Evolutionary conservation across 2,888 invertebrate genomes (phyloP).

Genomic region (Morinoia aosen): DNA sequence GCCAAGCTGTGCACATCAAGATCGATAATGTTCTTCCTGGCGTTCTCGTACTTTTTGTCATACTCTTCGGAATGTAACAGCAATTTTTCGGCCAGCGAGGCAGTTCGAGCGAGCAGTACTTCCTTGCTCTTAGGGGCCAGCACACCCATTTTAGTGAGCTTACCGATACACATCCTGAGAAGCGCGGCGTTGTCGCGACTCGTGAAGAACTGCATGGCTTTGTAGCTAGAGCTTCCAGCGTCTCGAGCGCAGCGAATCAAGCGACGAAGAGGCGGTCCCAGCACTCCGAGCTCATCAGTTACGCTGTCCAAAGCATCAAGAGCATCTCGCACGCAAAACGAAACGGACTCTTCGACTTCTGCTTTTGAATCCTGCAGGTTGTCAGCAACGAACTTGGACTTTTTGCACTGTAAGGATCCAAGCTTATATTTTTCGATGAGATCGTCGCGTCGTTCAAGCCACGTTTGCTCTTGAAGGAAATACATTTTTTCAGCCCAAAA

Average conservation of each 20-base stretch:
- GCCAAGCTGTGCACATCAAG: background rate
- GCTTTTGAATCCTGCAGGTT: background rate
- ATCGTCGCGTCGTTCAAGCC: background rate
- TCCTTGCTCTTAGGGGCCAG: conserved; percentile 15
- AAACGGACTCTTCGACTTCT: background rate
- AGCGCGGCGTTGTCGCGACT: conserved; percentile 5
- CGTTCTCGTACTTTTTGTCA: conserved; percentile 1
- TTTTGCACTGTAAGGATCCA: background rate
- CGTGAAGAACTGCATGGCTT: conserved; percentile 1
- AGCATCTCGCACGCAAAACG: background rate
- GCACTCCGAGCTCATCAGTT: conserved; percentile 28
- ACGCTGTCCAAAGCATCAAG: conserved; percentile 13
- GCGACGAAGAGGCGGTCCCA: background rate
- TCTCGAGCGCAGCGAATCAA: background rate
- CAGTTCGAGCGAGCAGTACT: background rate
- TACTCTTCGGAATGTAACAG: background rate
- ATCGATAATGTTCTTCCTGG: background rate
- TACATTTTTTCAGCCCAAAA: conserved; percentile 16
- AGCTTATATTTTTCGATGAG: conserved; percentile 32
- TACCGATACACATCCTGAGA: conserved; percentile 35
- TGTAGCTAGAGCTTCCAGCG: conserved; percentile 13
- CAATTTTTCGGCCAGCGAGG: conserved; percentile 20
- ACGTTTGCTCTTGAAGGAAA: background rate
- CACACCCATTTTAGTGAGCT: background rate
- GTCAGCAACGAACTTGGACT: background rate